Evolutionary conservation across 1,140 invertebrate species (phyloP).

Genomic region (Brachystomella parvula): DNA sequence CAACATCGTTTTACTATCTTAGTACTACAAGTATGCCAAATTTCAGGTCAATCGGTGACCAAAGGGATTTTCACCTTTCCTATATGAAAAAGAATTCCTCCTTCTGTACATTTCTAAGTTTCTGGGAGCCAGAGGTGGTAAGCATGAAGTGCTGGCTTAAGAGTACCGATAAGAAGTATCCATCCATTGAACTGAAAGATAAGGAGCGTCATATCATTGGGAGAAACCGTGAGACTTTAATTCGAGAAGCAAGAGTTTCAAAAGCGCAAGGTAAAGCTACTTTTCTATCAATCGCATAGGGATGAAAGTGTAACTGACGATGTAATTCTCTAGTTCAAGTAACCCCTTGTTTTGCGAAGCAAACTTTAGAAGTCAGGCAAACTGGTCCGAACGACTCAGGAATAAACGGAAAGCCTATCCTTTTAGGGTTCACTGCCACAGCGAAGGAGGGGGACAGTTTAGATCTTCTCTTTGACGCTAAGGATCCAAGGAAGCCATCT

Average conservation of each 20-base stretch:
- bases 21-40: no score
- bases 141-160: not conserved
- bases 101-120: no score
- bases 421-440: constrained; percentile 18
- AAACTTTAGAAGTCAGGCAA: constrained; percentile 24
- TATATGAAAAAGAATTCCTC: no score
- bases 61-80: no score
- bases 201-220: not conserved
- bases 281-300: not conserved
- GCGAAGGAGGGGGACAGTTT: constrained; percentile 24
- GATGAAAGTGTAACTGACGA: not conserved
- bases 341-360: constrained; percentile 17
- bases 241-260: constrained; percentile 18
- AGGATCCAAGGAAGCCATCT: not conserved
- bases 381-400: constrained; percentile 29
- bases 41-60: no score
- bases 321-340: constrained; percentile 37
- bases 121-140: not conserved
- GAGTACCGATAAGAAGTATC: not conserved
- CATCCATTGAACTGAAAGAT: constrained; percentile 13
- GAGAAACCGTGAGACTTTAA: constrained; percentile 8
- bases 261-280: constrained; percentile 17
- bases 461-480: constrained; percentile 18
- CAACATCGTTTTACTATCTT: no score
- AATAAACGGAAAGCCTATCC: constrained; percentile 23